phyloP scores from a whole-genome alignment of 2,797 vertebrate genomes.

The Gobio occitaniae region DNA sequence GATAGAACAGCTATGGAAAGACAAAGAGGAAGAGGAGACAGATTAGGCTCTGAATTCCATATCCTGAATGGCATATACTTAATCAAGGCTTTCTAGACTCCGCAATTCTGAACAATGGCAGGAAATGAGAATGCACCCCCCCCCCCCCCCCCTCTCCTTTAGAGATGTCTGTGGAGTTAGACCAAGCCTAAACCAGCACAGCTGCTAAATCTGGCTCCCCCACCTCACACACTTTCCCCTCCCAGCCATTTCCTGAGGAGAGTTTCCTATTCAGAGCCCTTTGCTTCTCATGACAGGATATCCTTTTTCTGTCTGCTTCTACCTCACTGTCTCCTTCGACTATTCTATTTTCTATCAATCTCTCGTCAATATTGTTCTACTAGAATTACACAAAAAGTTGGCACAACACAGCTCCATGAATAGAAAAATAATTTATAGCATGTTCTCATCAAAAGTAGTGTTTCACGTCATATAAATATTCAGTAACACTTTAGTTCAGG shows the following conservation, averaged over 20 bases:
- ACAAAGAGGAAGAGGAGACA: slow-evolving; percentile 59
- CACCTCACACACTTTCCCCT: slow-evolving; percentile 53
- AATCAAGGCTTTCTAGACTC: slow-evolving; percentile 82
- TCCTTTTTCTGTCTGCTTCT: slow-evolving; percentile 60
- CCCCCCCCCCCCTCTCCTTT: slow-evolving; percentile 19
- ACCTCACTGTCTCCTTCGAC: slow-evolving; percentile 42
- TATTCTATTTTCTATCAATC: slow-evolving; percentile 25
- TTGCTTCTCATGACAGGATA: slow-evolving; percentile 72
- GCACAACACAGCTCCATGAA: neutral
- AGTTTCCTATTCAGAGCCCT: slow-evolving; percentile 68
- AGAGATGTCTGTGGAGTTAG: slow-evolving; percentile 66
- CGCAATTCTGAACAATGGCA: slow-evolving; percentile 82
- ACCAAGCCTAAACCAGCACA: slow-evolving; percentile 52
- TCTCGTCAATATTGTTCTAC: neutral
- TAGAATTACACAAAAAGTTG: neutral
- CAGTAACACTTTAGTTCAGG: neutral
- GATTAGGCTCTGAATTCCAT: slow-evolving; percentile 63
- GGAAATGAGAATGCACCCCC: slow-evolving; percentile 79
- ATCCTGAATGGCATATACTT: slow-evolving; percentile 76
- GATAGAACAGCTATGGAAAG: slow-evolving; percentile 92
- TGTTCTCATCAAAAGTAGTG: neutral
- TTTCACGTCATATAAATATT: neutral
- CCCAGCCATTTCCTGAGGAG: slow-evolving; percentile 74
- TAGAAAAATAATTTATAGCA: neutral
- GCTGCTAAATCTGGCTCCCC: slow-evolving; percentile 75